Conservation (phyloP, 2,797 vertebrate genomes). For the Paedocypris micromegethes region DNA sequence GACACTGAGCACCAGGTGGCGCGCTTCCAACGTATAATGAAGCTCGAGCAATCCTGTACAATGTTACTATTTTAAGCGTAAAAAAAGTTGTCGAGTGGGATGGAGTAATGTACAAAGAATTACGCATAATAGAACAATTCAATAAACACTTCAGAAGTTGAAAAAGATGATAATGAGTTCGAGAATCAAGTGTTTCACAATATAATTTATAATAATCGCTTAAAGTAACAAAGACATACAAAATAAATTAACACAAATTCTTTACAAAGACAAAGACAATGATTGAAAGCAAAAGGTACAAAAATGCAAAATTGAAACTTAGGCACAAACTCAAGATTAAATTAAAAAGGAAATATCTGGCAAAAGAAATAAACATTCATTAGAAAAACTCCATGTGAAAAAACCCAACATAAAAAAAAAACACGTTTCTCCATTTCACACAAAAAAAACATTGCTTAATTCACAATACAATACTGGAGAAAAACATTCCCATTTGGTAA, state of each 20-base stretch:
- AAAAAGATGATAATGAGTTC: background rate
- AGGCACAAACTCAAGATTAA: conserved; percentile 67
- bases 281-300: conserved; percentile 54
- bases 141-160: background rate
- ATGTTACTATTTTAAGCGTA: background rate
- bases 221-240: conserved; percentile 35
- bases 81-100: background rate
- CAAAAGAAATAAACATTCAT: conserved; percentile 37
- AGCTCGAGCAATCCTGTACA: background rate
- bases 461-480: conserved; percentile 35
- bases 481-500: conserved; percentile 45
- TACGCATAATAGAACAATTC: no score
- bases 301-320: conserved; percentile 65
- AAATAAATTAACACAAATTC: conserved; percentile 53
- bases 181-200: background rate
- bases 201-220: conserved; percentile 29
- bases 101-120: no score
- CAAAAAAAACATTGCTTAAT: conserved; percentile 37
- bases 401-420: conserved; percentile 16
- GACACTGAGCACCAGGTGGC: background rate
- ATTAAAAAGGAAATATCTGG: conserved; percentile 41
- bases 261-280: conserved; percentile 43
- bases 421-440: conserved; percentile 18
- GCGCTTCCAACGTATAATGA: background rate
- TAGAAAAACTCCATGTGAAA: conserved; percentile 32